Base-by-base conservation (phyloP, 2,113 vertebrate genomes). In the Pseudolaguvia tuberculata region DNA sequence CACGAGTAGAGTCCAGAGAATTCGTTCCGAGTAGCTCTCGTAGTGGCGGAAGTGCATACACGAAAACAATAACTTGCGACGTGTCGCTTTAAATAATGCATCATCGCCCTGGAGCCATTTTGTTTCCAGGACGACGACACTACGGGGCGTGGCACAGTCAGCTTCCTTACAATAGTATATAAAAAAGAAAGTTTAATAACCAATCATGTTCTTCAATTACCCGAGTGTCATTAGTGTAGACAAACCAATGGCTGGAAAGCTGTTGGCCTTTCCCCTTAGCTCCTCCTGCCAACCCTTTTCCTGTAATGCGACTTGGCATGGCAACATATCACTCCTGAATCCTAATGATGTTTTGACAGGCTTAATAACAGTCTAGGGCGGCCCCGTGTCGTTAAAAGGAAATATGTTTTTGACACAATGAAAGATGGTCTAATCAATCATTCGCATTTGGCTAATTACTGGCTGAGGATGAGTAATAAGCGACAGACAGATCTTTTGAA, bases 381-480 rank as follows among this genome's bases (percentile, higher is more conserved):
- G 70, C 68, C 21, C 72, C 48, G 67, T 65, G 74, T 78, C 63
- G 73, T 78, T 81, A 75, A 71, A 76, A 73, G 72, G 78, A 80
- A 85, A 81, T 78, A 79, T 84, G 80, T 73, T 80, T 77, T 74
- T 69, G 81, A 81, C 79, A 82, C 80, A 84, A 83, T 84, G 80
- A 81, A 75, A 81, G 75, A 63, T 72, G 75, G 56, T 52, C 72
- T 78, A 74, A 84, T 85, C 81, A 79, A 86, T 84, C 76, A 76
- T 77, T 79, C 78, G 70, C 69, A 56, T 81, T 74, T 82, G 70
- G 84, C 76, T 88, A 87, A 87, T 87, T 88, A 86, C 47, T 58
- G 73, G 47, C 45, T 69, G 57, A 52, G 31, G 65, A 74, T 72
- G 66, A 75, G 58, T 66, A 72, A 78, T 80, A 73, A 75, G 39